phyloP scores from a whole-genome alignment of 2,888 invertebrate species.

The Callinectes sapidus region DNA sequence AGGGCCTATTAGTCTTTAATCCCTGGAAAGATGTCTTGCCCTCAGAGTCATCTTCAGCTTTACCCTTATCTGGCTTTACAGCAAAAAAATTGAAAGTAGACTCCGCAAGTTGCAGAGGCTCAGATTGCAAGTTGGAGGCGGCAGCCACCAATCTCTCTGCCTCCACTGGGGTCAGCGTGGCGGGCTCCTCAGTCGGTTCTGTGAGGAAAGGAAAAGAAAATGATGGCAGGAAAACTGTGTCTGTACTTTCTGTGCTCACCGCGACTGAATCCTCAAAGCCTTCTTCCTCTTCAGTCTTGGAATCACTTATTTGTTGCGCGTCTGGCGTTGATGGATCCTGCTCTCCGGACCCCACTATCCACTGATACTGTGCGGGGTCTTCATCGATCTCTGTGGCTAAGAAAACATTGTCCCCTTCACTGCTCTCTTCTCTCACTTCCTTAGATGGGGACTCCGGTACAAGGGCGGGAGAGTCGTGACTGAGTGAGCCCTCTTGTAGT shows the following conservation, averaged over 20 bases:
- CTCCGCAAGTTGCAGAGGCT: constrained; percentile 35
- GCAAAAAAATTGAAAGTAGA: constrained; percentile 31
- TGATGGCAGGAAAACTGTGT: constrained; percentile 47
- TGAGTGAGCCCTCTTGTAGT: constrained; percentile 1
- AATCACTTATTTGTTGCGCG: background rate
- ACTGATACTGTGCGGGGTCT: constrained; percentile 42
- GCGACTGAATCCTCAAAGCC: background rate
- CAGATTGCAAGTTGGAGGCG: constrained; percentile 39
- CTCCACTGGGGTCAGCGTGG: background rate
- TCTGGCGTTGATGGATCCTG: background rate
- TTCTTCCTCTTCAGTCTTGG: background rate
- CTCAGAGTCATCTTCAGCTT: background rate
- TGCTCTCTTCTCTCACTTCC: background rate
- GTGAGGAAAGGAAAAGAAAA: constrained; percentile 48
- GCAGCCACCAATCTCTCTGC: constrained; percentile 22
- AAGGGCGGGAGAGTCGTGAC: background rate
- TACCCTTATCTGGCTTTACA: constrained; percentile 14
- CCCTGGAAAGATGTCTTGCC: background rate
- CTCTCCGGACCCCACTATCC: constrained; percentile 45
- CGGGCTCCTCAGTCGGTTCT: constrained; percentile 15
- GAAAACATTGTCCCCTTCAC: background rate
- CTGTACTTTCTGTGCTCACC: background rate
- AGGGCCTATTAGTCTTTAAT: background rate
- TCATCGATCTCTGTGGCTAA: constrained; percentile 3
- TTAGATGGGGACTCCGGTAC: background rate